Conservation (phyloP, 2,113 vertebrate genomes). For the Labeo rohita region DNA sequence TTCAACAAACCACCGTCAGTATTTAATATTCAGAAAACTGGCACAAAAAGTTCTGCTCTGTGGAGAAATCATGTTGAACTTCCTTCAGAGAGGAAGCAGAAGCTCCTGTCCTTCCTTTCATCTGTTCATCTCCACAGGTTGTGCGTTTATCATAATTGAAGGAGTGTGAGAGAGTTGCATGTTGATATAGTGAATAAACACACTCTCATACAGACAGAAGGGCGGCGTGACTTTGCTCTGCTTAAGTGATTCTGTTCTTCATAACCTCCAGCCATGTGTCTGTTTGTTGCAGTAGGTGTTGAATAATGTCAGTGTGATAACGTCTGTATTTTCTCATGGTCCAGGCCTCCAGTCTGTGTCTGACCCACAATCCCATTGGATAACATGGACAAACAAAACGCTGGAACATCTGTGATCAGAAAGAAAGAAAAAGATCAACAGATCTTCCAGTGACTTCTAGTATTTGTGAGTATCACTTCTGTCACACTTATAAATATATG, state of each 20-base stretch:
- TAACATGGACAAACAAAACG: too few relatives aligned
- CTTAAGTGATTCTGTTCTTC: constrained; percentile 20
- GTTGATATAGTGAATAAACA: background rate
- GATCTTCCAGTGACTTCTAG: background rate
- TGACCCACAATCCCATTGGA: background rate
- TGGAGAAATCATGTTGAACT: background rate
- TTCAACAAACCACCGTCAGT: background rate
- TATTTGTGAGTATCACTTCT: background rate
- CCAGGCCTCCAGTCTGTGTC: constrained; percentile 13
- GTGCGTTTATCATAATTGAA: background rate
- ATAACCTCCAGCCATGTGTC: background rate
- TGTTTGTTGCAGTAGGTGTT: background rate
- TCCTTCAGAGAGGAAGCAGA: background rate
- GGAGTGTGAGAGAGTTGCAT: background rate
- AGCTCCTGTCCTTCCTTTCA: background rate
- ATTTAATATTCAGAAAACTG: background rate
- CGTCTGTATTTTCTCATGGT: background rate
- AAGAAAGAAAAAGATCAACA: background rate
- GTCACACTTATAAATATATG: background rate
- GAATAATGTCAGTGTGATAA: background rate
- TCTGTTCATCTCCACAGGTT: background rate
- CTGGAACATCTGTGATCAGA: background rate
- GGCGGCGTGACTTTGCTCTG: background rate
- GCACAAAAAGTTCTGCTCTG: background rate
- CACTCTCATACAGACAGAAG: background rate